Evolutionary conservation across 1,140 invertebrate genomes (phyloP).

Genomic region (Drosophila nigromelanica): DNA sequence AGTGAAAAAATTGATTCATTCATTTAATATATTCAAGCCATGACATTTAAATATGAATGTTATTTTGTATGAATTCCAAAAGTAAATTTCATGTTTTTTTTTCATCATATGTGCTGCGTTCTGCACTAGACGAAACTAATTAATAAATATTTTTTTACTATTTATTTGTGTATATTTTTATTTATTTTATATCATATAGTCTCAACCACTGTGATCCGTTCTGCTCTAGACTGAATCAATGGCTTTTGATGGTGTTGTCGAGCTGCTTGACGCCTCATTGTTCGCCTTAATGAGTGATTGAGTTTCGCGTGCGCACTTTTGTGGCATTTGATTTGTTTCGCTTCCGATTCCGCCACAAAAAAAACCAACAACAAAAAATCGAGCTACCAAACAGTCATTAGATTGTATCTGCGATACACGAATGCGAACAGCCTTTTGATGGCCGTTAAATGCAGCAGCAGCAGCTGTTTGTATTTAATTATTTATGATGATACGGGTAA

Average conservation of each 20-base stretch:
- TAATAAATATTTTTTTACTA: not conserved
- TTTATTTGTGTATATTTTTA: not conserved
- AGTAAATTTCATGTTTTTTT: too few species aligned
- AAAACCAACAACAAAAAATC: conserved; percentile 6
- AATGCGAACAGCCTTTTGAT: conserved; percentile 31
- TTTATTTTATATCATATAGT: not conserved
- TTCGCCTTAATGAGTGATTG: conserved; percentile 61
- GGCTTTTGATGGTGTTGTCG: conserved; percentile 18
- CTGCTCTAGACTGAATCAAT: conserved; percentile 31
- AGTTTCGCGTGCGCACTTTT: conserved; percentile 54
- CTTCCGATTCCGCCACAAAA: conserved; percentile 65
- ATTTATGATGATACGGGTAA: conserved; percentile 48
- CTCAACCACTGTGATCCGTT: conserved; percentile 26
- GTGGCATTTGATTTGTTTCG: conserved; percentile 68
- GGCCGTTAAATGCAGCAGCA: conserved; percentile 25
- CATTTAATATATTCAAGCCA: too few species aligned
- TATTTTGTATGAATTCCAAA: too few species aligned
- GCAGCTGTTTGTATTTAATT: conserved; percentile 54
- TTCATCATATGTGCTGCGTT: too few species aligned
- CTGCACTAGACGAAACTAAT: too few species aligned
- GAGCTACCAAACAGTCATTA: conserved; percentile 50
- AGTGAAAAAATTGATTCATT: too few species aligned
- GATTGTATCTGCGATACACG: conserved; percentile 60
- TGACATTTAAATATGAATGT: too few species aligned
- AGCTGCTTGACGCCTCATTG: conserved; percentile 52